phyloP scores from a whole-genome alignment of 2,888 invertebrate species.

The Autographa gamma region DNA sequence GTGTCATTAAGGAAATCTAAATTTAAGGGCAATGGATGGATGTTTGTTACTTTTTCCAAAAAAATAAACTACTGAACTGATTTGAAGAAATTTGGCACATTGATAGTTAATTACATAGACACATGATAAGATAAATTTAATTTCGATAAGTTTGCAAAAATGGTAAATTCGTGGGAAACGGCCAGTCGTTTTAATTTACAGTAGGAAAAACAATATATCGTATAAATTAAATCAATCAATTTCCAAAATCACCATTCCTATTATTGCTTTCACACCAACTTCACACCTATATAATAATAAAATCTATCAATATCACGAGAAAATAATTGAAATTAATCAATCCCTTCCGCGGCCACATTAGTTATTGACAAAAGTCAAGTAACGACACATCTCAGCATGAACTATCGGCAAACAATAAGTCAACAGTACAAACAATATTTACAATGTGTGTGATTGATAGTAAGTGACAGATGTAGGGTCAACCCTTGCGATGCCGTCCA shows the following conservation, averaged over 20 bases:
- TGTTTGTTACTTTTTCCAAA: no score
- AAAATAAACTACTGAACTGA: no score
- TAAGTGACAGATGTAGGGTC: constrained; percentile 81
- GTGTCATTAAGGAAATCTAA: no score
- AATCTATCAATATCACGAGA: constrained; percentile 43
- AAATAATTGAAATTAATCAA: constrained; percentile 58
- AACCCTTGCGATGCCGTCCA: constrained; percentile 81
- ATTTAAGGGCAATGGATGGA: no score
- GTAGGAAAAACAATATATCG: neutral
- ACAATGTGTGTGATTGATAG: constrained; percentile 83
- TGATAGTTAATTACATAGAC: no score
- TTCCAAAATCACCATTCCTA: neutral
- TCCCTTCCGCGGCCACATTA: constrained; percentile 54
- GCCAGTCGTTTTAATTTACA: no score
- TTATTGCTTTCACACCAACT: neutral
- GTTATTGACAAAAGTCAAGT: constrained; percentile 65
- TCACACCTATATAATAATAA: constrained; percentile 29
- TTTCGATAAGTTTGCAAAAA: no score
- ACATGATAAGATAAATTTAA: no score
- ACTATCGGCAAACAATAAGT: constrained; percentile 80
- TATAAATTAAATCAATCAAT: neutral
- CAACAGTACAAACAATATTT: constrained; percentile 81
- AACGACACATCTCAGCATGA: constrained; percentile 76
- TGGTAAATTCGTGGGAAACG: no score
- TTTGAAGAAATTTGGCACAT: no score